phyloP scores from a whole-genome alignment of 2,888 invertebrate species.

The Rhyacophila evoluta region DNA sequence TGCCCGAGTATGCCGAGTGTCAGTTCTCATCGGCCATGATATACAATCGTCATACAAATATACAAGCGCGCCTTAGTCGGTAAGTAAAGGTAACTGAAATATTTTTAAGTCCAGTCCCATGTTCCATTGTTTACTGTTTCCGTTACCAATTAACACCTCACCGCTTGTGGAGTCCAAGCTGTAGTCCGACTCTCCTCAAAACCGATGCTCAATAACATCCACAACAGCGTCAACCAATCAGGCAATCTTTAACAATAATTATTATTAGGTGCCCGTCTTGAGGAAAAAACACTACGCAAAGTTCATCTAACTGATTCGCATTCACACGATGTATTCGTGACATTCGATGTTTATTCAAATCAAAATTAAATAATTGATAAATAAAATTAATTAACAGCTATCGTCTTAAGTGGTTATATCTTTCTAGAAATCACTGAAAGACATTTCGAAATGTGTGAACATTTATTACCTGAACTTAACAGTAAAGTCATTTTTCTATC shows the following conservation, averaged over 20 bases:
- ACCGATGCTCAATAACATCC: neutral
- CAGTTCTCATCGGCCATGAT: neutral
- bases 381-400: conserved; percentile 2
- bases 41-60: conserved; percentile 38
- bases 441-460: neutral
- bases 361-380: neutral
- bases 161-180: conserved; percentile 56
- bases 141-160: conserved; percentile 70
- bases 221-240: conserved; percentile 17
- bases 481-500: neutral
- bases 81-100: conserved; percentile 52
- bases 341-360: neutral
- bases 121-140: conserved; percentile 69
- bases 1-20: neutral
- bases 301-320: neutral
- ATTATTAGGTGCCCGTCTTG: neutral
- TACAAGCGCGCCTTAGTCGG: conserved; percentile 35
- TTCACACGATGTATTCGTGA: neutral
- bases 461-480: neutral
- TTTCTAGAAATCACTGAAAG: neutral
- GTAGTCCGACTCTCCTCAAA: neutral
- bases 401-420: too few species aligned
- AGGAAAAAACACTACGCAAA: conserved; percentile 16
- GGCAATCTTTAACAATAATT: conserved; percentile 2
- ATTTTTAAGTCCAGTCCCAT: conserved; percentile 54